These are phyloP conservation scores for Stenodera caucasica DNA, from an alignment of 2,888 invertebrate genomes.

Conservation along the genomic window DNA sequence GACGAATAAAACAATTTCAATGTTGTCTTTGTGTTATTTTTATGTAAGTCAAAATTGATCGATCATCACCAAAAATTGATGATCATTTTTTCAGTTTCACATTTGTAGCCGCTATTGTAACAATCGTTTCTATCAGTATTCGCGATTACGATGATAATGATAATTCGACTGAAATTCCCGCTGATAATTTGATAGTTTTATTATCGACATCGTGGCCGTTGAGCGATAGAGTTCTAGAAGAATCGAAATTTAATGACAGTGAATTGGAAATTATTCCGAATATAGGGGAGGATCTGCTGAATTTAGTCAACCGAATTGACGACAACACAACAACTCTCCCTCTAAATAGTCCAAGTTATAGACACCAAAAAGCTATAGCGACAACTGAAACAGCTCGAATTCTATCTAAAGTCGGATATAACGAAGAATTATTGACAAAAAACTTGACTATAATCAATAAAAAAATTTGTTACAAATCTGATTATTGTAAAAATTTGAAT, in stretches of 20 bases:
- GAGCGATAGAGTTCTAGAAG: conserved; percentile 25
- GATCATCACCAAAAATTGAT: no score
- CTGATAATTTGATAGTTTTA: conserved; percentile 30
- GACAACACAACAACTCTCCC: conserved; percentile 57
- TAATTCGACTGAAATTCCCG: conserved; percentile 23
- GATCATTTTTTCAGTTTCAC: not conserved
- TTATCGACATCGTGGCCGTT: conserved; percentile 36
- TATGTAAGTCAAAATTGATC: conserved; percentile 61
- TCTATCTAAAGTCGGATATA: conserved; percentile 67
- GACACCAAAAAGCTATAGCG: conserved; percentile 71
- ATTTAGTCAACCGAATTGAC: conserved; percentile 62
- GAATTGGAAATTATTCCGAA: conserved; percentile 29
- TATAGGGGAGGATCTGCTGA: conserved; percentile 61
- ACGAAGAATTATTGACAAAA: conserved; percentile 70
- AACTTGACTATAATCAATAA: conserved; percentile 31
- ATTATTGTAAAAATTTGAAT: conserved; percentile 36
- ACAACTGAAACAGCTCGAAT: conserved; percentile 64
- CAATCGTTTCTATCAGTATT: conserved; percentile 7
- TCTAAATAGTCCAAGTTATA: conserved; percentile 64
- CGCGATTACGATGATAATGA: not conserved
- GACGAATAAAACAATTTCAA: conserved; percentile 64
- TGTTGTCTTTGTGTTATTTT: conserved; percentile 70
- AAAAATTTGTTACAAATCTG: conserved; percentile 18
- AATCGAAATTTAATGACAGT: conserved; percentile 20
- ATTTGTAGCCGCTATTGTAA: not conserved